Base-by-base conservation (phyloP, 2,797 vertebrate genomes). In the Sitta carolinensis region DNA sequence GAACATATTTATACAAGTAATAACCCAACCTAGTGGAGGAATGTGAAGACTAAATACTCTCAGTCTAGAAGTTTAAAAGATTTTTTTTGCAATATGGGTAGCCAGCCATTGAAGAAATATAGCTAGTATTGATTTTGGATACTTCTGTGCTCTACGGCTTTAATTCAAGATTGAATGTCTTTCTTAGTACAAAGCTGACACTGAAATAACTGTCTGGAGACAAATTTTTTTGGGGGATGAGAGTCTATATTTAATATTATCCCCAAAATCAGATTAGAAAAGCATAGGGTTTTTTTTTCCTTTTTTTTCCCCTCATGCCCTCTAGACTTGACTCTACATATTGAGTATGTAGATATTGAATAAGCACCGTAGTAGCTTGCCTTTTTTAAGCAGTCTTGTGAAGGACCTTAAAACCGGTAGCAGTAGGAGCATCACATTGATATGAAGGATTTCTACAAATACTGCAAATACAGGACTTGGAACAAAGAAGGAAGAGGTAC, bases 281-380 rank as follows among this genome's bases (percentile, higher is more conserved):
- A 76, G 3, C 16, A 19, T 58, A n/a, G 1, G 1, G 0, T 27
- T 52, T 62, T 55, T 16, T 12, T 51, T 12, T 11, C 1, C 7
- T 18, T 29, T 12, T 40, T 66, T 7, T 10, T 0, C 2, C 2
- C 8, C 4, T 32, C 14, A 4, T 48, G 51, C 64, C 43, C 34
- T 86, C 77, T 54, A 57, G 36, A 32, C 79, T 45, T 29, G 47
- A 42, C 17, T 86, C 29, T 82, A 13, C 13, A 6, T 61, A 40
- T 50, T 63, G 9, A 36, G 36, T 36, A 36, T 36, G 36, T 45
- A 32, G 32, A 40, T 80, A 52, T 3, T 57, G 40, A 75, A 36
- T 70, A 82, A 70, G 14, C 27, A 55, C 17, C 32, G 21, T 63
- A 70, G 30, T 36, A 54, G 20, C 55, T 62, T 16, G 5, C 18